Evolutionary conservation across 2,113 vertebrate genomes (phyloP).

Genomic region (Arenaria interpres): DNA sequence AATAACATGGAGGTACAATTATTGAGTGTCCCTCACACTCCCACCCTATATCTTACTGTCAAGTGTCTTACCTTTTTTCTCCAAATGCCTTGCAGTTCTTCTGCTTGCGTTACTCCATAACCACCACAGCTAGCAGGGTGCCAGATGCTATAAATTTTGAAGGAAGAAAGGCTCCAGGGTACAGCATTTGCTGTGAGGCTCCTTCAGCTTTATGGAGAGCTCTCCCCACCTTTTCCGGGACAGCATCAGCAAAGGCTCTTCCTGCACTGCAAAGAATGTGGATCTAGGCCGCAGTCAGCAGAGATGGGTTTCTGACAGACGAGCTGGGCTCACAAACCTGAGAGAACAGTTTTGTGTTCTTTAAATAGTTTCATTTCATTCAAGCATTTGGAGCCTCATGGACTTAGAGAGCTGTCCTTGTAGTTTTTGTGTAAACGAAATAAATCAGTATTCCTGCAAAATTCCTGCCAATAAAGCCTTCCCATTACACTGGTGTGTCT

Average conservation of each 20-base stretch:
- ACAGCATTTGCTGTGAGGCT: not conserved
- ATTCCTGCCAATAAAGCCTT: not conserved
- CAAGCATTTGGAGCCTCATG: not conserved
- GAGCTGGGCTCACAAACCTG: not conserved
- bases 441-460: not conserved
- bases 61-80: not conserved
- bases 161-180: not conserved
- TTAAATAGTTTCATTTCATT: not conserved
- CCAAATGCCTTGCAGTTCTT: not conserved
- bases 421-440: not conserved
- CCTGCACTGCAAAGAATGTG: fast-evolving
- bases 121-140: not conserved
- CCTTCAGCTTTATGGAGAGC: not conserved
- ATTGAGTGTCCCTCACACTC: not conserved
- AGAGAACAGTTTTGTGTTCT: not conserved
- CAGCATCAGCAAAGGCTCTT: not conserved
- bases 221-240: not conserved
- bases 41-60: not conserved
- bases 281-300: not conserved
- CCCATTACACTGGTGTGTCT: not conserved
- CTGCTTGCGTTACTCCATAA: not conserved
- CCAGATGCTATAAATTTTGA: not conserved
- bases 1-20: not conserved
- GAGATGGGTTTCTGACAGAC: not conserved
- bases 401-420: not conserved